These are phyloP conservation scores for Brachyistius frenatus DNA, from an alignment of 2,113 vertebrate genomes.

Conservation along the genomic window DNA sequence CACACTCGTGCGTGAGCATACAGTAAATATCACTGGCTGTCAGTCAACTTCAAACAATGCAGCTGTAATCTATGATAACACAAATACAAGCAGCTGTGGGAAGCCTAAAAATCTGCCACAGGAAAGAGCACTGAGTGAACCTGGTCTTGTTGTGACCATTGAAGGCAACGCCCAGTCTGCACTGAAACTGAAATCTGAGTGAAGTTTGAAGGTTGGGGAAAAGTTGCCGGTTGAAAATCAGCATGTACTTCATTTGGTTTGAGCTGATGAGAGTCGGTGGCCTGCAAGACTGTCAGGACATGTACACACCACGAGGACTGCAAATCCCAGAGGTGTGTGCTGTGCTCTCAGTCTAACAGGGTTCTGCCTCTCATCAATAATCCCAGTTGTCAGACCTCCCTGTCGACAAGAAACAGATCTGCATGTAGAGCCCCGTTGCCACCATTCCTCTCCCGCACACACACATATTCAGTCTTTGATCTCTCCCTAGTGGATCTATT, in stretches of 20 bases:
- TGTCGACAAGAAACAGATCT: slow-evolving; percentile 71
- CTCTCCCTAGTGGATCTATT: slow-evolving; percentile 71
- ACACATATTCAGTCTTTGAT: slow-evolving; percentile 59
- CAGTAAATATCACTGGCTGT: slow-evolving; percentile 76
- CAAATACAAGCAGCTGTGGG: slow-evolving; percentile 67
- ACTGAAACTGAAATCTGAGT: neutral
- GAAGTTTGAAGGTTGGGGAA: neutral
- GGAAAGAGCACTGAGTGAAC: slow-evolving; percentile 24
- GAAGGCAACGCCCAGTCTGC: slow-evolving; percentile 8
- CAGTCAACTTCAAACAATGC: slow-evolving; percentile 76
- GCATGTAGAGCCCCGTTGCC: slow-evolving; percentile 25
- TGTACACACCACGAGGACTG: slow-evolving; percentile 64
- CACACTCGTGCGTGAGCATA: slow-evolving; percentile 58
- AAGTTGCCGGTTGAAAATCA: slow-evolving; percentile 20
- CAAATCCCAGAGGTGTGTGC: slow-evolving; percentile 67
- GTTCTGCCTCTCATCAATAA: slow-evolving; percentile 79
- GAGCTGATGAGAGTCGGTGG: neutral
- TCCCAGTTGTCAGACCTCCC: slow-evolving; percentile 75
- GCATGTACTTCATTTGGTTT: neutral
- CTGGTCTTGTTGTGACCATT: slow-evolving; percentile 23
- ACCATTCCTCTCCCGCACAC: slow-evolving; percentile 4
- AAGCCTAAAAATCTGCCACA: slow-evolving; percentile 29
- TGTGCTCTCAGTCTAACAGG: slow-evolving; percentile 46
- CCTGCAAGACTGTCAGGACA: slow-evolving; percentile 22
- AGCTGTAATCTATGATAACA: slow-evolving; percentile 75